phyloP scores from a whole-genome alignment of 2,888 invertebrate genomes.

The Hermodice carunculata region DNA sequence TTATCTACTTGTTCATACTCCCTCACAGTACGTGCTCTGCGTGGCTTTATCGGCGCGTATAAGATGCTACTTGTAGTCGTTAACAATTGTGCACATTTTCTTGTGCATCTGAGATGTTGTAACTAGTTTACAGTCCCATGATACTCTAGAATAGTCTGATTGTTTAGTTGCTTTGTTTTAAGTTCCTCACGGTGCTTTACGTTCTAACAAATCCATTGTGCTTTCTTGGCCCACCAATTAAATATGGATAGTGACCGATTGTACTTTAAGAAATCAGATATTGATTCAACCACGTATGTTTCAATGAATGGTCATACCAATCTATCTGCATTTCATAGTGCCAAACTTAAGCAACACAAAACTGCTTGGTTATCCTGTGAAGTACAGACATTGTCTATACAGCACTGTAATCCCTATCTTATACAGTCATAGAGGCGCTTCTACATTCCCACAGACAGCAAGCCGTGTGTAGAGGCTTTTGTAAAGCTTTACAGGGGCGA shows the following conservation, averaged over 20 bases:
- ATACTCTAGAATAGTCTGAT: background rate
- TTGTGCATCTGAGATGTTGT: background rate
- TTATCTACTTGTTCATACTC: constrained; percentile 27
- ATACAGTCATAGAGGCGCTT: constrained; percentile 9
- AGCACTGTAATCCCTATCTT: constrained; percentile 41
- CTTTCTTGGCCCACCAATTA: constrained; percentile 25
- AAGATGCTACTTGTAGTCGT: too few species aligned
- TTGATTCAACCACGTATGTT: background rate
- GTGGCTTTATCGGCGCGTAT: background rate
- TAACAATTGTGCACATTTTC: background rate
- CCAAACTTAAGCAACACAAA: background rate
- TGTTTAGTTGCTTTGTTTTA: background rate
- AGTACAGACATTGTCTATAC: constrained; percentile 30
- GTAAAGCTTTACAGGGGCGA: background rate
- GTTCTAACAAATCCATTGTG: constrained; percentile 12
- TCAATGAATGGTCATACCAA: background rate
- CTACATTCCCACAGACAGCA: background rate
- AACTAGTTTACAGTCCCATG: background rate
- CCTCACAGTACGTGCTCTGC: constrained; percentile 30
- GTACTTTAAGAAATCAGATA: too few species aligned
- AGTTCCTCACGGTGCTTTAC: background rate
- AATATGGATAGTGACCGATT: constrained; percentile 35
- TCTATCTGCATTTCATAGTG: background rate
- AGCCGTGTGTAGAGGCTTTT: too few species aligned
- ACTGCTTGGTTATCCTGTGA: background rate